Base-by-base conservation (phyloP, 2,888 invertebrate species). In the Dynastes hyllus region DNA sequence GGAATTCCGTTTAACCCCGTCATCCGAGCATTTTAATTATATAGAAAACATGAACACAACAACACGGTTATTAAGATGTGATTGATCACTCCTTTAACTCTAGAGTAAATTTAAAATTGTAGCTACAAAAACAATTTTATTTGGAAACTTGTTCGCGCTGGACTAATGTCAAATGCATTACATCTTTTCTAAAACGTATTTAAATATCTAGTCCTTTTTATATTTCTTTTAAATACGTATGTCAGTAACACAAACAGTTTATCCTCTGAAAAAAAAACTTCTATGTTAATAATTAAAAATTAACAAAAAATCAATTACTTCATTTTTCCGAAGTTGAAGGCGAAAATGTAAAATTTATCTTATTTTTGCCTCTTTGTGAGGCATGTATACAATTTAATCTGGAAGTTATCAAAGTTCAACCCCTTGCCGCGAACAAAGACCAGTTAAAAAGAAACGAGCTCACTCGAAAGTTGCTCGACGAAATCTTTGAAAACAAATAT, bases 401-500 rank as follows among this genome's bases (percentile, higher is more conserved):
- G 61, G 61, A 77, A 77, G 77, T 77, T 77, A 77, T 77, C 77
- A 58, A 77, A 77, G 77, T 77, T 76, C 51, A 77, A 67, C 77
- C 77, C 77, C 61, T 75, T 75, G 73, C 73, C 73, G 73, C 53
- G 58, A 77, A 77, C 77, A 63, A 69, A 77, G 69, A 55, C n/a
- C 67, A 67, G 69, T 77, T 77, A 77, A 69, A 76, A 77, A 73
- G 78, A 65, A 73, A 78, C 40, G 75, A 67, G 55, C 45, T 70
- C 79, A 76, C 69, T 76, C 50, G 79, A 79, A 79, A 78, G 78
- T 78, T 78, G 69, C 63, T 40, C 67, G 77, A 40, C 81, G 73
- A 81, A 85, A 86, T 85, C 85, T 86, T 86, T 83, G 85, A 84
- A 86, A 86, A 86, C 86, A 86, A 86, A 87, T 86, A 86, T 85